phyloP scores from a whole-genome alignment of 2,888 invertebrate genomes.

The Drosophila anomalipes region DNA sequence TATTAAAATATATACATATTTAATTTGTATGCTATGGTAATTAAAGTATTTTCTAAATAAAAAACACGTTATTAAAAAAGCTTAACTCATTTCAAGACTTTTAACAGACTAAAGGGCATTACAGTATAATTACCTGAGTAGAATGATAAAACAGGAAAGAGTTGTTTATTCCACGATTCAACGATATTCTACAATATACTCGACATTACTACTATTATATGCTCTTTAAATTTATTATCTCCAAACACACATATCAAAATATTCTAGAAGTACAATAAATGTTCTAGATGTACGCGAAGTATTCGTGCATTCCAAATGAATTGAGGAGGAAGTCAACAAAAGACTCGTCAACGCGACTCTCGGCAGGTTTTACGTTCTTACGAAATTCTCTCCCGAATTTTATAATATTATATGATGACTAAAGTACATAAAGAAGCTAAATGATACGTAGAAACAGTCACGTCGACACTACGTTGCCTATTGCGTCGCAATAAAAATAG shows the following conservation, averaged over 20 bases:
- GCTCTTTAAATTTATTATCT: constrained; percentile 5
- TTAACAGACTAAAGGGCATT: neutral
- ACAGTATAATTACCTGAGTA: neutral
- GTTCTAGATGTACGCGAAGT: constrained; percentile 32
- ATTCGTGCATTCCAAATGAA: constrained; percentile 14
- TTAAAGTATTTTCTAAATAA: neutral
- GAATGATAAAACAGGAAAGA: neutral
- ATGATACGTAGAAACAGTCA: constrained; percentile 55
- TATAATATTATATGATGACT: constrained; percentile 58
- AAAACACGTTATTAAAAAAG: neutral
- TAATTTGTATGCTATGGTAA: neutral
- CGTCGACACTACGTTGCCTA: constrained; percentile 42
- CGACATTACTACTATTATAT: neutral
- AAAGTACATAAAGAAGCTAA: constrained; percentile 44
- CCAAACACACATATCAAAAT: neutral
- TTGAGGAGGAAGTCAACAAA: constrained; percentile 23
- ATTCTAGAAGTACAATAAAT: constrained; percentile 35
- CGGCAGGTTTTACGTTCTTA: constrained; percentile 48
- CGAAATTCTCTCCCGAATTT: constrained; percentile 67
- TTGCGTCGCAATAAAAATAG: constrained; percentile 43
- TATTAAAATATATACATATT: neutral
- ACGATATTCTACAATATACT: neutral
- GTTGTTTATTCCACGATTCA: neutral
- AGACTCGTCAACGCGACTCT: constrained; percentile 35
- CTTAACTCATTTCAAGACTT: neutral